Evolutionary conservation across 2,888 invertebrate genomes (phyloP), one percentile per base, ranked within the genome.

Genomic region (Chymomyza procnemis): DNA sequence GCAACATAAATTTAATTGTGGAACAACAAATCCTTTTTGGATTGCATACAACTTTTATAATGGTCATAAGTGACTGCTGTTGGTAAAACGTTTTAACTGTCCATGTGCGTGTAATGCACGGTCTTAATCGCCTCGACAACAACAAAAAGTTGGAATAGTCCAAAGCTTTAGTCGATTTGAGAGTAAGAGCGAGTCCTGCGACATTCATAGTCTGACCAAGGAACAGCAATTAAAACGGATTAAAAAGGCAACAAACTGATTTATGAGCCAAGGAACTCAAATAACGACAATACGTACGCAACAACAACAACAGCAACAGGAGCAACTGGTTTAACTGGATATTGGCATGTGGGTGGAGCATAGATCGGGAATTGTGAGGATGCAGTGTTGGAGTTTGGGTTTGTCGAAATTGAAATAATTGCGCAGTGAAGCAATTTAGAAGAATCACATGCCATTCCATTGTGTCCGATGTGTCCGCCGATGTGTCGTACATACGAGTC

Each of bases 351-450:
- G 22, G 52, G 41, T 46, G 62, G 62, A 34, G 61, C 14, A 48
- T 8, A 12, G n/a, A 8, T 8, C 41, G 16, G 41, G 16, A 19
- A 12, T 21, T 46, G 6, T n/a, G 55, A 26, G 18, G 78, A 69
- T 69, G 61, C 62, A 64, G 67, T 61, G 41, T 70, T 70, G 66
- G 56, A 26, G 50, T 72, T 57, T 71, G 64, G 67, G 74, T 80
- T 85, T 80, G 75, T 81, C 80, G 74, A 80, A 88, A 88, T 87
- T 88, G 89, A 89, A 89, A 89, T 89, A 88, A 89, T 89, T 89
- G 89, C 85, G 81, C 88, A 88, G 75, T 89, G 88, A 88, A 89
- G 89, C 88, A 89, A 89, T 89, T 89, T 88, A 88, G 84, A 88
- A 89, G 89, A 88, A 89, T 89, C 87, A 78, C 86, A 84, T 82